Conservation (phyloP, 2,113 vertebrate species). For the Oophaga pumilio region DNA sequence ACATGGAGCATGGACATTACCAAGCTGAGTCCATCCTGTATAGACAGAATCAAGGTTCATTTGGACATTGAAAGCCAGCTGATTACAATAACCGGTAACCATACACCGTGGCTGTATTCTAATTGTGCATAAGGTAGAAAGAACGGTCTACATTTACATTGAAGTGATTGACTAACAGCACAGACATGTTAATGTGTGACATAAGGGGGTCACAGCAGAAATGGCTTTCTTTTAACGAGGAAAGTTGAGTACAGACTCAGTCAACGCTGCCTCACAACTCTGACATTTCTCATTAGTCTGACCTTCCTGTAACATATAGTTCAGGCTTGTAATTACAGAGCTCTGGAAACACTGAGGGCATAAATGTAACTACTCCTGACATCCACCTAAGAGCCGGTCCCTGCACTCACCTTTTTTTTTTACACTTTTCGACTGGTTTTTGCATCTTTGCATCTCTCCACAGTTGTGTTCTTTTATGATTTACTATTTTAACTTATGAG, state of each 20-base stretch:
- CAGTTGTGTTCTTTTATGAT: background rate
- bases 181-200: conserved; percentile 41
- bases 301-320: conserved; percentile 46
- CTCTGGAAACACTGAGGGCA: conserved; percentile 20
- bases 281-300: conserved; percentile 39
- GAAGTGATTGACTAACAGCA: conserved; percentile 28
- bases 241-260: conserved; percentile 34
- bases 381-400: background rate
- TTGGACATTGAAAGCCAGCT: background rate
- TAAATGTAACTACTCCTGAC: conserved; percentile 40
- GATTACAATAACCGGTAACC: background rate
- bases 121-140: conserved; percentile 2
- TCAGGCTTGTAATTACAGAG: conserved; percentile 28
- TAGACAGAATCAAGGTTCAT: background rate
- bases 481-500: background rate
- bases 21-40: background rate
- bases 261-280: conserved; percentile 40
- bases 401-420: conserved; percentile 11
- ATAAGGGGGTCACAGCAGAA: conserved; percentile 33
- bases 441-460: background rate
- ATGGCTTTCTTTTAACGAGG: conserved; percentile 34
- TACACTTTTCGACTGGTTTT: background rate
- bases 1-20: background rate
- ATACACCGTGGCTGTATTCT: background rate
- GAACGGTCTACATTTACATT: conserved; percentile 33